These are phyloP conservation scores for Choristoneura fumiferana DNA, from an alignment of 1,140 invertebrate genomes.

Conservation along the genomic window DNA sequence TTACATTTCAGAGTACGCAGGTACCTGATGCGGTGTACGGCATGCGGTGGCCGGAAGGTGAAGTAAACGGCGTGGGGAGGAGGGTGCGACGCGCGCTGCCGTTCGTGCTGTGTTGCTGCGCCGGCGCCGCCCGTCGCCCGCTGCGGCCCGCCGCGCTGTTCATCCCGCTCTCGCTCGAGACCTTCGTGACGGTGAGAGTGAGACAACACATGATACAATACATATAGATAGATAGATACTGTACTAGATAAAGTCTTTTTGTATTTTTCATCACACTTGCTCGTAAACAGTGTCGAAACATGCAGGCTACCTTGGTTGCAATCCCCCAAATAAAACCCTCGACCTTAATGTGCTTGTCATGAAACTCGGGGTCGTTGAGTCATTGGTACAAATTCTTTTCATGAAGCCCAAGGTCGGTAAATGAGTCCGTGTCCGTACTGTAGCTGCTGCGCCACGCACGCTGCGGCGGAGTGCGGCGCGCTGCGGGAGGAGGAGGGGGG, in stretches of 20 bases:
- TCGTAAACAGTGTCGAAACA: too few relatives aligned
- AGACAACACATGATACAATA: not conserved
- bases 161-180: conserved; percentile 64
- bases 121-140: conserved; percentile 41
- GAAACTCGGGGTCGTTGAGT: too few relatives aligned
- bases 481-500: too few relatives aligned
- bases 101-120: conserved; percentile 48
- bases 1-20: conserved; percentile 38
- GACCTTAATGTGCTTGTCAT: too few relatives aligned
- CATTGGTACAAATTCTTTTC: too few relatives aligned
- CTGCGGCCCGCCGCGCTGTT: conserved; percentile 57
- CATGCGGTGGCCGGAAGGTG: conserved; percentile 40
- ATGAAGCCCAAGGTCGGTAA: too few relatives aligned
- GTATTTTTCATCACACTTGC: too few relatives aligned
- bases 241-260: not conserved
- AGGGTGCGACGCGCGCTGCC: conserved; percentile 43
- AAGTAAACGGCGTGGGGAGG: not conserved
- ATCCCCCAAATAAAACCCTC: too few relatives aligned
- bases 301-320: too few relatives aligned
- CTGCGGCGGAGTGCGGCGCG: too few relatives aligned
- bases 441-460: too few relatives aligned
- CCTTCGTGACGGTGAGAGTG: conserved; percentile 52
- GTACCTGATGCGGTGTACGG: conserved; percentile 45
- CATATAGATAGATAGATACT: not conserved
- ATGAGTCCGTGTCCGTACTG: too few relatives aligned